phyloP scores from a whole-genome alignment of 2,888 invertebrate species.

The Drosophila anomelani region DNA sequence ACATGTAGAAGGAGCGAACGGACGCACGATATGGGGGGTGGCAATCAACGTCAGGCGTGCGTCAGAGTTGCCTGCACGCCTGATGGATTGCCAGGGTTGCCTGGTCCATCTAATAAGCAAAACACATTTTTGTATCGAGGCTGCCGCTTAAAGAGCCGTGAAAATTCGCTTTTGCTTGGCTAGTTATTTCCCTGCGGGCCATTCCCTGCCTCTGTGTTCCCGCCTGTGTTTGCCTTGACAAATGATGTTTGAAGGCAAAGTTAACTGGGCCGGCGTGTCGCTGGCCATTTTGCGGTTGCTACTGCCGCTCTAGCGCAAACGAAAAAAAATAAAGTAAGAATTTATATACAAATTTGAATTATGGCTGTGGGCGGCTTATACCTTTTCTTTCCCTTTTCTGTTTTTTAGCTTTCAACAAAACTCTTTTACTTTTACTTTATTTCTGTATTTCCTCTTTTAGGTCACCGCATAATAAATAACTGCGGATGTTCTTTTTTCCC shows the following conservation, averaged over 20 bases:
- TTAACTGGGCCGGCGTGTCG: constrained; percentile 54
- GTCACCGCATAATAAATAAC: constrained; percentile 66
- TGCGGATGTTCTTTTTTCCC: constrained; percentile 42
- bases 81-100: constrained; percentile 53
- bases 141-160: constrained; percentile 50
- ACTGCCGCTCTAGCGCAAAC: constrained; percentile 16
- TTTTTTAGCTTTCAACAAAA: constrained; percentile 60
- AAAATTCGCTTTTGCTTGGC: constrained; percentile 47
- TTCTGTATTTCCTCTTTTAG: constrained; percentile 31
- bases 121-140: constrained; percentile 27
- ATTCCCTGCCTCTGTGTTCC: constrained; percentile 17
- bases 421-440: constrained; percentile 40
- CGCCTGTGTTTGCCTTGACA: constrained; percentile 45
- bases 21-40: constrained; percentile 17
- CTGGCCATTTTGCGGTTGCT: constrained; percentile 35
- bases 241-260: constrained; percentile 63
- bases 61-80: constrained; percentile 38
- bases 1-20: not conserved
- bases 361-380: constrained; percentile 55
- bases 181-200: constrained; percentile 33
- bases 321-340: constrained; percentile 44
- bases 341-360: constrained; percentile 69
- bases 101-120: constrained; percentile 52
- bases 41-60: constrained; percentile 65
- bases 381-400: constrained; percentile 59